A percentile compares a stretch with the other conserved stretches of the same genome.
phyloP scores from a whole-genome alignment of 2,888 invertebrate genomes.

The Troilus luridus region DNA sequence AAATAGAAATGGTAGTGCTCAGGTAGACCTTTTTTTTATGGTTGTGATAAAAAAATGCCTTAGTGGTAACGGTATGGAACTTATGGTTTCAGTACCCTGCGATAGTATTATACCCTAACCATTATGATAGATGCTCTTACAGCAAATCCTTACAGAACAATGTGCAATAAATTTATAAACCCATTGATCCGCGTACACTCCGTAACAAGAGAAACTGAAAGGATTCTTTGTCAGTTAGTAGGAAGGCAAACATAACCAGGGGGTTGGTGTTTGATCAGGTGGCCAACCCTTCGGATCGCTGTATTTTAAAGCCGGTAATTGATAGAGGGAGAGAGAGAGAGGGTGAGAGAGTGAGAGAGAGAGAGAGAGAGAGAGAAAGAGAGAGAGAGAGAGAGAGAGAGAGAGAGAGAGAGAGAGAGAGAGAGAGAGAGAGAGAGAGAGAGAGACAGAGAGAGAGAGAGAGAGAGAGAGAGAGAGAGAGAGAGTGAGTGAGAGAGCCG shows the following conservation, averaged over 20 bases:
- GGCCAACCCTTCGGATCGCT: conserved; percentile 38
- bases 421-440: not conserved
- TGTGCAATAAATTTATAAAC: conserved; percentile 23
- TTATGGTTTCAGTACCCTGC: not conserved
- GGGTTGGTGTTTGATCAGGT: conserved; percentile 31
- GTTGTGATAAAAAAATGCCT: not conserved
- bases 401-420: not conserved
- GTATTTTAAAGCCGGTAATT: conserved; percentile 47
- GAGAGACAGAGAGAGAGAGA: too few species aligned
- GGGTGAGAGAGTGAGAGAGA: too few species aligned
- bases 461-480: too few species aligned
- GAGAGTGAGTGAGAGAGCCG: too few species aligned
- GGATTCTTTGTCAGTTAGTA: not conserved
- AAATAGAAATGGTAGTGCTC: too few species aligned
- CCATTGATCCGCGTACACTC: not conserved
- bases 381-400: too few species aligned
- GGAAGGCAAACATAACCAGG: not conserved
- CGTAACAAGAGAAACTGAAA: not conserved
- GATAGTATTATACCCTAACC: too few species aligned
- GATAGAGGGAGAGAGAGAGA: conserved; percentile 1
- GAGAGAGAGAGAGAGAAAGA: not conserved
- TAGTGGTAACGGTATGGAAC: not conserved
- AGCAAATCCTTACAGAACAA: not conserved
- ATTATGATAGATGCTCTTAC: not conserved
- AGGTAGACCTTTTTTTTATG: too few species aligned